phyloP scores from a whole-genome alignment of 1,140 invertebrate species.

The Portunus trituberculatus region DNA sequence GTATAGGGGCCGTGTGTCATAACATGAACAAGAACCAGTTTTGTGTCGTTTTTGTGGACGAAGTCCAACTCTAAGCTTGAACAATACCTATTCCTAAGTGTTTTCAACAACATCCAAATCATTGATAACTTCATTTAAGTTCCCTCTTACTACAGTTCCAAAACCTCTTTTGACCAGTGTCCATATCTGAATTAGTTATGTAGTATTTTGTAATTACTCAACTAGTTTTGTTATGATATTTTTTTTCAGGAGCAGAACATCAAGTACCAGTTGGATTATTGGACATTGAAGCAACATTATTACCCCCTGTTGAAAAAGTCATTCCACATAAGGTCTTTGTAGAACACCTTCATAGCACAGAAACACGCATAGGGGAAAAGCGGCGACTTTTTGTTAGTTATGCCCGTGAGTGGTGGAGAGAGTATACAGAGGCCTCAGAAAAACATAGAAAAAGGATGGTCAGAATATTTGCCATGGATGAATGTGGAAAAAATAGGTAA shows the following conservation, averaged over 20 bases:
- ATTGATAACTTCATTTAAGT: too few species aligned
- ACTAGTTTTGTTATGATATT: background rate
- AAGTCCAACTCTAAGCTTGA: too few species aligned
- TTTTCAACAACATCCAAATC: too few species aligned
- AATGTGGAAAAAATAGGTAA: conserved; percentile 62
- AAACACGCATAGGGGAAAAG: conserved; percentile 34
- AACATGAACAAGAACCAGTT: too few species aligned
- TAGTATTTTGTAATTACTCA: background rate
- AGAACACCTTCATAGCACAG: background rate
- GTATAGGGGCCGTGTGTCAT: too few species aligned
- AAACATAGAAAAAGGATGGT: conserved; percentile 37
- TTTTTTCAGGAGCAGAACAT: conserved; percentile 48
- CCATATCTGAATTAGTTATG: too few species aligned
- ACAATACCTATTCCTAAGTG: too few species aligned
- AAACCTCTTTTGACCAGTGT: too few species aligned
- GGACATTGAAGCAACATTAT: conserved; percentile 43
- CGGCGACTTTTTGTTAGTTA: conserved; percentile 41
- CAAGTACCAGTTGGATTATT: conserved; percentile 54
- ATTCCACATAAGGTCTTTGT: background rate
- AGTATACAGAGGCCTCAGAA: conserved; percentile 29
- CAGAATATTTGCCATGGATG: conserved; percentile 61
- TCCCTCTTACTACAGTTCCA: too few species aligned
- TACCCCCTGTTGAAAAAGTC: background rate
- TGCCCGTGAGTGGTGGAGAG: conserved; percentile 56
- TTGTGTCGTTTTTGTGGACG: too few species aligned